phyloP scores from a whole-genome alignment of 2,797 vertebrate species.

The Artibeus jamaicensis region DNA sequence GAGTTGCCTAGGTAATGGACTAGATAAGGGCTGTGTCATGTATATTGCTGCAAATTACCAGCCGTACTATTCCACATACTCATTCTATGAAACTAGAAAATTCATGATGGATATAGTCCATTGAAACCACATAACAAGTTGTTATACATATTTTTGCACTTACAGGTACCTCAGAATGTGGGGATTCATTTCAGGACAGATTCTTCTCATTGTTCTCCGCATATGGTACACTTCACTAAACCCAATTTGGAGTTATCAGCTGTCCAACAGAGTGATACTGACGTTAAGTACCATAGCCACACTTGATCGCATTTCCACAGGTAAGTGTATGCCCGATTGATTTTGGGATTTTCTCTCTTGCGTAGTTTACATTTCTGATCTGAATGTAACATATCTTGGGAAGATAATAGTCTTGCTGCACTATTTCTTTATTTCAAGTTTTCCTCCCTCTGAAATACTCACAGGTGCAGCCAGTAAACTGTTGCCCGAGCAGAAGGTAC shows the following conservation, averaged over 20 bases:
- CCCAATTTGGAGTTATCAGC: conserved; percentile 79
- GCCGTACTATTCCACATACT: not conserved
- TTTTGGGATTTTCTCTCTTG: not conserved
- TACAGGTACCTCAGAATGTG: conserved; percentile 81
- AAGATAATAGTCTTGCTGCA: not conserved
- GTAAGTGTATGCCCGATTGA: not conserved
- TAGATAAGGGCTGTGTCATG: not conserved
- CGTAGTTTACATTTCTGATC: not conserved
- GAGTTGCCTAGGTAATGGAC: not conserved
- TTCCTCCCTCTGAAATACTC: not conserved
- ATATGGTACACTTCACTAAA: conserved; percentile 84
- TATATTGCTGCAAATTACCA: not conserved
- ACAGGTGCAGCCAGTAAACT: not conserved
- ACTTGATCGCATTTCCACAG: conserved; percentile 73
- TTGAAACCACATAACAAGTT: not conserved
- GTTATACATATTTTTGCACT: conserved; percentile 24
- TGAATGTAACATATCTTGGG: not conserved
- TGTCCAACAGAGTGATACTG: conserved; percentile 75
- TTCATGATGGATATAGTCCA: not conserved
- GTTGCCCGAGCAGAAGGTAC: not conserved
- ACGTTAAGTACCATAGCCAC: conserved; percentile 71
- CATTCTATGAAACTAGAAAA: not conserved
- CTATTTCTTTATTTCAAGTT: not conserved
- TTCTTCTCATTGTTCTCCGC: conserved; percentile 81
- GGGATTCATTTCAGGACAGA: conserved; percentile 83